Conservation (phyloP, 1,140 invertebrate species). For the Drosophila prosaltans region DNA sequence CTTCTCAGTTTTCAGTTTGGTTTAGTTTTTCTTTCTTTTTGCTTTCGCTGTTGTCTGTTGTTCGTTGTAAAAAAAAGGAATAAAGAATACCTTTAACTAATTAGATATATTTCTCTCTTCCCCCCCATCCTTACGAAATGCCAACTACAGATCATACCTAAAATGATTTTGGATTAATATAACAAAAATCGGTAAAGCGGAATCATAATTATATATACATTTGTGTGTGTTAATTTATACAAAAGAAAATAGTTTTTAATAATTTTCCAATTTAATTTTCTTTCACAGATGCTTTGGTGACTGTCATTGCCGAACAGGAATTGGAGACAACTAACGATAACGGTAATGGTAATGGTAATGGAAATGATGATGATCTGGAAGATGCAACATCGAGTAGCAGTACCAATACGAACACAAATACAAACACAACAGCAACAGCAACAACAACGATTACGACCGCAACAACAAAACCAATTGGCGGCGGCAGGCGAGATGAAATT, state of each 20-base stretch:
- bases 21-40: constrained; percentile 31
- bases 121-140: constrained; percentile 8
- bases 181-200: constrained; percentile 61
- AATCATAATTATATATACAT: constrained; percentile 27
- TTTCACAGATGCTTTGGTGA: constrained; percentile 88
- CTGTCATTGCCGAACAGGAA: constrained; percentile 92
- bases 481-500: constrained; percentile 32
- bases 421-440: constrained; percentile 69
- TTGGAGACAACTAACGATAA: constrained; percentile 60
- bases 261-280: background rate
- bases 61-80: constrained; percentile 34
- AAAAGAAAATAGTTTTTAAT: background rate
- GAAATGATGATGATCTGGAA: constrained; percentile 43
- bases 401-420: constrained; percentile 61
- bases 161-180: constrained; percentile 43
- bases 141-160: constrained; percentile 62
- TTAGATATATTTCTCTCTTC: constrained; percentile 57
- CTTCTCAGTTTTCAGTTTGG: background rate
- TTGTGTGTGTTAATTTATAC: background rate
- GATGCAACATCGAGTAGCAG: constrained; percentile 52
- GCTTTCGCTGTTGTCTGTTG: constrained; percentile 39
- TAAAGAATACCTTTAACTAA: constrained; percentile 44
- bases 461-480: constrained; percentile 53
- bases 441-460: constrained; percentile 64
- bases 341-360: constrained; percentile 18